Conservation (phyloP, 2,113 vertebrate species). For the Sinocyclocheilus rhinocerous region DNA sequence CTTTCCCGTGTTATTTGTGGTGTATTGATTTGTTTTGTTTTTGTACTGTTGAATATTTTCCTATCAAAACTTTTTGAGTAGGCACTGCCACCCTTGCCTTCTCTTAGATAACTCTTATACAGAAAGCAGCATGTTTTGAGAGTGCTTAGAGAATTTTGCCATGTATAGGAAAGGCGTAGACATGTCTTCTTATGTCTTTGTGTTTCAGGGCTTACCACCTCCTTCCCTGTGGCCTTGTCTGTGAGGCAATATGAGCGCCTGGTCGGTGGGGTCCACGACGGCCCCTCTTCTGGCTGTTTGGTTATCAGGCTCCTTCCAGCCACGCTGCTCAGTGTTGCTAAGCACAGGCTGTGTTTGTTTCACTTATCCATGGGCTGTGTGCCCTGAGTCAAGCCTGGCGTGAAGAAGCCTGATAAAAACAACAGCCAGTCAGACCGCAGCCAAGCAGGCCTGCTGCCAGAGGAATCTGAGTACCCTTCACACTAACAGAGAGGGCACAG, state of each 20-base stretch:
- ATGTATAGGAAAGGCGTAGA: neutral
- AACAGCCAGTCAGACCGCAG: conserved; percentile 55
- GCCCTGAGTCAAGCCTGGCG: conserved; percentile 64
- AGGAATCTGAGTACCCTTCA: conserved; percentile 70
- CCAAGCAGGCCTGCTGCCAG: conserved; percentile 57
- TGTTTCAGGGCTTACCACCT: neutral
- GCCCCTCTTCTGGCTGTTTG: conserved; percentile 67
- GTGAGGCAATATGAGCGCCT: neutral
- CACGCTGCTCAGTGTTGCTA: conserved; percentile 71
- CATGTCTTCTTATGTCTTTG: neutral
- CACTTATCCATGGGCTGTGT: conserved; percentile 62
- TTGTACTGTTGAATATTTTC: neutral
- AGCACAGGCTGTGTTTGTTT: conserved; percentile 72
- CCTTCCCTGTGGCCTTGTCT: neutral
- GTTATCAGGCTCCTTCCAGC: conserved; percentile 77
- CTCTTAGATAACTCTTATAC: neutral
- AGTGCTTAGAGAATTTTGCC: neutral
- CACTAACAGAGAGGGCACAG: conserved; percentile 48
- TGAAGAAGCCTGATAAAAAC: conserved; percentile 73
- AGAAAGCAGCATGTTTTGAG: neutral
- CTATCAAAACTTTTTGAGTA: neutral
- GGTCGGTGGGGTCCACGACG: neutral
- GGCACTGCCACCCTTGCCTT: neutral
- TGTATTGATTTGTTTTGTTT: neutral
- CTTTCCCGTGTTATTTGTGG: neutral